These are phyloP conservation scores for Lepidocolaptes lacrymiger DNA, from an alignment of 2,797 vertebrate genomes.

Conservation along the genomic window DNA sequence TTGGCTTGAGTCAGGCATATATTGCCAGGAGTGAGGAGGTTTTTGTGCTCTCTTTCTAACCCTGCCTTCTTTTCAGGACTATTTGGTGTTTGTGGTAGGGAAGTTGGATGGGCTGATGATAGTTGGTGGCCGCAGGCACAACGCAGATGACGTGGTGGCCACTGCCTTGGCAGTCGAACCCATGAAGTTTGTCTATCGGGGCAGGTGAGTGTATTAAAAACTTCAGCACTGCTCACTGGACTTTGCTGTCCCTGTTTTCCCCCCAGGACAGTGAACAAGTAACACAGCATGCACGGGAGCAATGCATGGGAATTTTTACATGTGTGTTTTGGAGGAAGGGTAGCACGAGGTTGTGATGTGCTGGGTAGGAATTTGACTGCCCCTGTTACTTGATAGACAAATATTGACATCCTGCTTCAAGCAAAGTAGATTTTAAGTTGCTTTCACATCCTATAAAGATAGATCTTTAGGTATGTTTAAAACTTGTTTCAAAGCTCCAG, in stretches of 20 bases:
- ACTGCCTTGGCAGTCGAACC: slow-evolving; percentile 94
- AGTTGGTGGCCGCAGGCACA: slow-evolving; percentile 90
- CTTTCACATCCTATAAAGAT: background rate
- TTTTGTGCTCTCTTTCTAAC: background rate
- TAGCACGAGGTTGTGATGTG: background rate
- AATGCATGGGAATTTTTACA: background rate
- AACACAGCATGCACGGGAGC: background rate
- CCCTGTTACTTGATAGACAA: background rate
- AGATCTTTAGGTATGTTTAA: background rate
- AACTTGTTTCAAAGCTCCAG: background rate
- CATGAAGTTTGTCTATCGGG: slow-evolving; percentile 98
- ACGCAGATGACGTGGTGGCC: slow-evolving; percentile 92
- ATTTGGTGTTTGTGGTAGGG: slow-evolving; percentile 91
- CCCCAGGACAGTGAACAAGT: background rate
- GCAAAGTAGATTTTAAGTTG: background rate
- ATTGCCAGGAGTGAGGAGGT: background rate
- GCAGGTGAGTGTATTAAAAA: slow-evolving; percentile 80
- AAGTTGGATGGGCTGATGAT: slow-evolving; percentile 95
- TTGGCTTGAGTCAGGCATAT: background rate
- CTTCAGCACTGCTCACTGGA: background rate
- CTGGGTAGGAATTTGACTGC: background rate
- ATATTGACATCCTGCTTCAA: background rate
- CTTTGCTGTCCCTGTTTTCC: background rate
- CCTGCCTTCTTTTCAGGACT: slow-evolving; percentile 80
- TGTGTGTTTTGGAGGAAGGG: background rate